A percentile compares a stretch with the other conserved stretches of the same genome.
Conservation (phyloP, 2,113 vertebrate genomes). For the Tupaia tana region DNA sequence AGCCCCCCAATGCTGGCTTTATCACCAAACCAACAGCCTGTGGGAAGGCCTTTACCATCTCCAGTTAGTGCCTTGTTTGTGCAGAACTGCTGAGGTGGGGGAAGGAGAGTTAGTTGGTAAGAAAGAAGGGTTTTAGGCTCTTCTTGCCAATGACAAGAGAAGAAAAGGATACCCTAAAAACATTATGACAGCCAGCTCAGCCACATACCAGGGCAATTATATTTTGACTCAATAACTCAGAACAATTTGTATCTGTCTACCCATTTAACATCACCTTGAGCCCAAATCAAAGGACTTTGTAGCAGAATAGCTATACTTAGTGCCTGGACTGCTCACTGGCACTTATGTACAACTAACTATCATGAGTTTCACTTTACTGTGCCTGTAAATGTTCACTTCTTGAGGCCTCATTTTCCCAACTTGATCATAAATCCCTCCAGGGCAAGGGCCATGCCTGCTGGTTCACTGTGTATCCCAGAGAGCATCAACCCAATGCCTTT, state of each 20-base stretch:
- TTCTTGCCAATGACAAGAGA: conserved; percentile 32
- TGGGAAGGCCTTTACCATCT: fast-evolving
- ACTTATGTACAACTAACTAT: neutral
- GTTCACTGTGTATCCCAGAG: neutral
- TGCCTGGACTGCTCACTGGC: neutral
- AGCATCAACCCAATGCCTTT: neutral
- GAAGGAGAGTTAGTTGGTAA: neutral
- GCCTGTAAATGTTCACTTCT: neutral
- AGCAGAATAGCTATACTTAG: neutral
- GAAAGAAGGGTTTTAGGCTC: neutral
- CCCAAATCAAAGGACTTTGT: neutral
- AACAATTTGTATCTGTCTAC: conserved; percentile 54
- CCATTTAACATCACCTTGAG: conserved; percentile 32
- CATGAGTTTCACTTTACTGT: neutral
- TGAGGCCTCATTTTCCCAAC: conserved; percentile 43
- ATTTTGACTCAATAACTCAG: conserved; percentile 53
- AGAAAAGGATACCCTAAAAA: neutral
- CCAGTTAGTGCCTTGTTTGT: no score
- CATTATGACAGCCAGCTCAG: neutral
- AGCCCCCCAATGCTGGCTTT: neutral
- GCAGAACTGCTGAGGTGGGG: no score
- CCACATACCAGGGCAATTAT: neutral
- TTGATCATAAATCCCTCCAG: neutral
- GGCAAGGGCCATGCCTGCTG: conserved; percentile 5
- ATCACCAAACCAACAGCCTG: neutral